These are phyloP conservation scores for Sycophila sp. DNA, from an alignment of 1,140 invertebrate genomes.

Conservation along the genomic window DNA sequence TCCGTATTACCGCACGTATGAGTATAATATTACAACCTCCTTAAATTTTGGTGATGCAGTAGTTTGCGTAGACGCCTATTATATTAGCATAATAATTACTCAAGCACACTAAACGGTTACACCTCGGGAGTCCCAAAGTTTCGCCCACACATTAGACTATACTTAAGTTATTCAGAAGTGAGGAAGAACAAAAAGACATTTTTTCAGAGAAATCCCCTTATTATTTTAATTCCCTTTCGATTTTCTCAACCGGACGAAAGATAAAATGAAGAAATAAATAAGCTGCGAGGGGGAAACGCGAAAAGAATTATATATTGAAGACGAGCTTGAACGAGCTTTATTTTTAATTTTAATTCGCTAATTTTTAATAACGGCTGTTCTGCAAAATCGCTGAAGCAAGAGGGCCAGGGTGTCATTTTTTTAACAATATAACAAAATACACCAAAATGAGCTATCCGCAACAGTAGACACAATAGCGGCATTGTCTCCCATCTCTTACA, in stretches of 20 bases:
- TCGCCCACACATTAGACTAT: neutral
- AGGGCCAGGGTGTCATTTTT: neutral
- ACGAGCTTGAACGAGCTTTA: no score
- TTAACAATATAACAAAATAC: slow-evolving; percentile 18
- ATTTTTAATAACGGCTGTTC: neutral
- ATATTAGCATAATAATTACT: slow-evolving; percentile 28
- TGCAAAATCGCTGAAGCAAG: neutral
- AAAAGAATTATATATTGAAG: no score
- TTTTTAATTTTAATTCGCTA: no score
- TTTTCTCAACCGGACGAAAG: no score
- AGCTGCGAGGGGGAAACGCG: no score
- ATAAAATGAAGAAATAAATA: no score
- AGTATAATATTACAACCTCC: neutral
- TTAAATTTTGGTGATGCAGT: slow-evolving; percentile 14
- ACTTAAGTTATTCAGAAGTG: no score
- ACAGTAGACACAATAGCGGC: neutral
- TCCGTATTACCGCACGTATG: no score
- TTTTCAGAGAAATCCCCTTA: no score
- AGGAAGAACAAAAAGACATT: no score
- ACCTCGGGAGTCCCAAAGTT: neutral
- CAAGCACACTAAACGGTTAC: slow-evolving; percentile 1
- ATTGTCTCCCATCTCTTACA: neutral
- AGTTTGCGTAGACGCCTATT: slow-evolving; percentile 1
- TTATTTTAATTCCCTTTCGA: no score
- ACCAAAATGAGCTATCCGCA: slow-evolving; percentile 6